Base-by-base conservation (phyloP, 64 coral and sea anemone species). In the Anthopleura sola region DNA sequence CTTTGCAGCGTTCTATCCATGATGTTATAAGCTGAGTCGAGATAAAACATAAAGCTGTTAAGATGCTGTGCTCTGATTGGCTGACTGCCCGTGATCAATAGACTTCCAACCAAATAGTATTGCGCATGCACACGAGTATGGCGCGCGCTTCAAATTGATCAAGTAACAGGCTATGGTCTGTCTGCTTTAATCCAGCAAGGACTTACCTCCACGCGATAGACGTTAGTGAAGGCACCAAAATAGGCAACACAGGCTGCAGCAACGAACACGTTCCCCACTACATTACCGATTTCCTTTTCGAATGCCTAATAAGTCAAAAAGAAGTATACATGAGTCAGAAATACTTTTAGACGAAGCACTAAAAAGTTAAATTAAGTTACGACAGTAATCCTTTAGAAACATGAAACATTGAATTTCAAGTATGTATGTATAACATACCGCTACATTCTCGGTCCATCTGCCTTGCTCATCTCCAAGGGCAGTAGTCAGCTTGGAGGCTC, bases 161-260 rank as follows among this genome's bases (percentile, higher is more conserved):
- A 44, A 44, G 40, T 8, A 44, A 44, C 40, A 44, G 4, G 40
- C 40, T 44, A 44, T 44, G 40, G 9, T 3, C 2, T 6, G 40
- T 44, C 40, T 44, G n/a, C n/a, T 44, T 44, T 44, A 44, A 44
- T 77, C 13, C 31, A 44, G 13, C 75, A 79, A n/a, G n/a, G 16
- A 79, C 76, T 87, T n/a, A 94, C 93, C 88, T 99, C 97, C 26
- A 92, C 75, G 40, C 97, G 87, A 80, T 99, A 99, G 20, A 84
- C 75, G 75, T 89, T 99, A 12, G 97, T 99, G 55, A 99, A 99
- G 15, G 97, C 97, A 37, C 97, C 97, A 85, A 95, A 95, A 62
- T 99, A 99, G 3, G 97, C 97, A 44, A 99, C 97, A 60, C 92
- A 99, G 39, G 97, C 97, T 24, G 97, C 97, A 5, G 97, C 97